Conservation (phyloP, 2,113 vertebrate species). For the Platycercus adscitus region DNA sequence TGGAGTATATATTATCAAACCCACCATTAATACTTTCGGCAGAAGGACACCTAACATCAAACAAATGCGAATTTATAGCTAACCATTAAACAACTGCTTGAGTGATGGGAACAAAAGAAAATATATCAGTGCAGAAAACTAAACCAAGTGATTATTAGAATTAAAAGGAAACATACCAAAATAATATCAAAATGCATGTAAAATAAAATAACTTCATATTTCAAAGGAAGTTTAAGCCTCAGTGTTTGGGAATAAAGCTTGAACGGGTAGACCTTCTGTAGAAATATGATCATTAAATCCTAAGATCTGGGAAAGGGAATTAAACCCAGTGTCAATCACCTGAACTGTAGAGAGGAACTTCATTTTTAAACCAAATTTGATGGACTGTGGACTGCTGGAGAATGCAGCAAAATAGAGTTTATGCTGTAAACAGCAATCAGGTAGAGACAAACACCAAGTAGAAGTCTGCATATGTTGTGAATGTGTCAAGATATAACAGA, state of each 20-base stretch:
- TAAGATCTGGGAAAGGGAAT: not conserved
- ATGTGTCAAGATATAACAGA: not conserved
- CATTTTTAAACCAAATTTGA: not conserved
- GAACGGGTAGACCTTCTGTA: not conserved
- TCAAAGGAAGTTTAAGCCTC: not conserved
- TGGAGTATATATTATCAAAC: constrained; percentile 59
- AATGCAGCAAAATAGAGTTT: not conserved
- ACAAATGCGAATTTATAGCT: constrained; percentile 58
- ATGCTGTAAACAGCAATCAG: not conserved
- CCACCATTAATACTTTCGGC: constrained; percentile 49
- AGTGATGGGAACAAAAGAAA: constrained; percentile 28
- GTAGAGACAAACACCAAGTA: not conserved
- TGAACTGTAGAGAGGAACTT: not conserved
- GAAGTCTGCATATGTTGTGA: not conserved
- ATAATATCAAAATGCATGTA: not conserved
- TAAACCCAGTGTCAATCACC: not conserved
- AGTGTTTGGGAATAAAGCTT: not conserved
- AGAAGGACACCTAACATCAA: constrained; percentile 50
- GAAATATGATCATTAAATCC: not conserved
- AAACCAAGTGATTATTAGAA: not conserved
- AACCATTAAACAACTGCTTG: constrained; percentile 32
- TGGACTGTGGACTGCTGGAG: not conserved
- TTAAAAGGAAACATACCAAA: not conserved
- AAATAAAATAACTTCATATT: not conserved
- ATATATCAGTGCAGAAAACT: constrained; percentile 26